phyloP scores from a whole-genome alignment of 2,797 vertebrate species.

The Channallabes apus region DNA sequence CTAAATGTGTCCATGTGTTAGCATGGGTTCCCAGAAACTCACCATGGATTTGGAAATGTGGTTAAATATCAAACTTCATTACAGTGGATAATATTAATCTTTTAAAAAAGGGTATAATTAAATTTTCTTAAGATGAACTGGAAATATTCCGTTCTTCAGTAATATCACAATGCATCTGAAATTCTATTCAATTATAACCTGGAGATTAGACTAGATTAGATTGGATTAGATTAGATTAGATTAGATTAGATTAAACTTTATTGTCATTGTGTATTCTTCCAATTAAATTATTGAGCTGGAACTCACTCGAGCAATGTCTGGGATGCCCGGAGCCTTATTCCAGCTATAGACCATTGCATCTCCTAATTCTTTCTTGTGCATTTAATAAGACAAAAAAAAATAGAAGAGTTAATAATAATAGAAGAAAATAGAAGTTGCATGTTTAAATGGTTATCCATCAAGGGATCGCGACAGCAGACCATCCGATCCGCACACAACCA shows the following conservation, averaged over 20 bases:
- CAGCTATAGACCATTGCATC: background rate
- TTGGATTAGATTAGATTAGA: too few species aligned
- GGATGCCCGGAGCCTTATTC: too few species aligned
- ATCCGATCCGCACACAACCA: too few species aligned
- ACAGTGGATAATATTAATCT: background rate
- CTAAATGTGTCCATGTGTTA: conserved; percentile 21
- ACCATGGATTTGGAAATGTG: background rate
- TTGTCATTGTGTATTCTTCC: background rate
- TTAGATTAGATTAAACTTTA: background rate
- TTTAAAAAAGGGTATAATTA: background rate
- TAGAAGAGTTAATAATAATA: too few species aligned
- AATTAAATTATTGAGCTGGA: background rate
- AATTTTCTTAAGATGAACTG: background rate
- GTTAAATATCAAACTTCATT: background rate
- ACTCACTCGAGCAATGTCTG: too few species aligned
- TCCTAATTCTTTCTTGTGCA: background rate
- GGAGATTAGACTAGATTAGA: background rate
- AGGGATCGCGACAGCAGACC: too few species aligned
- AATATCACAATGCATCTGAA: background rate
- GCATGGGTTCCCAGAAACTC: background rate
- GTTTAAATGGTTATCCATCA: too few species aligned
- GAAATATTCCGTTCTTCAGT: background rate
- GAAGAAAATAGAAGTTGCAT: too few species aligned
- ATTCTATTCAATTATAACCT: background rate
- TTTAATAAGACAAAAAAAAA: background rate